A percentile compares a stretch with the other conserved stretches of the same genome.
Evolutionary conservation across 53 echinoderm and acorn worm genomes (phyloP).

Genomic region (Arbacia lixula): DNA sequence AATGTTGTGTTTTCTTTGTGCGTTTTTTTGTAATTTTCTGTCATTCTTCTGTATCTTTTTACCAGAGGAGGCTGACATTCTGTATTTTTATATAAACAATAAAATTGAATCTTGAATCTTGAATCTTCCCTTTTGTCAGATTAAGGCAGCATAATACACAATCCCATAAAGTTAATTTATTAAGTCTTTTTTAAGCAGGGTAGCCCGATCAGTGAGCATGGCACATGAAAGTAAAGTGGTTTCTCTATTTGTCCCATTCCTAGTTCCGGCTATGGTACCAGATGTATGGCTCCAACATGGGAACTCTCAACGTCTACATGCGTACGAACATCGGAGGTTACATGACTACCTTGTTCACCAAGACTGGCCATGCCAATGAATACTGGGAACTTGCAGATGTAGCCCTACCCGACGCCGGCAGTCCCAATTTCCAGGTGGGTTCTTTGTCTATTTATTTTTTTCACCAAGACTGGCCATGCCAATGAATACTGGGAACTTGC

Average conservation of each 20-base stretch:
- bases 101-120: too few species aligned
- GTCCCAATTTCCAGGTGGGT: slow-evolving; percentile 71
- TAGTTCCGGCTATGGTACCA: slow-evolving; percentile 80
- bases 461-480: slow-evolving; percentile 45
- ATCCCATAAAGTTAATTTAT: too few species aligned
- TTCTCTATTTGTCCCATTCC: neutral
- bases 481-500: slow-evolving; percentile 75
- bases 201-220: too few species aligned
- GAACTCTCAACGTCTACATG: slow-evolving; percentile 59
- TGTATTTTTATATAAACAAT: too few species aligned
- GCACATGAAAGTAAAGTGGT: too few species aligned
- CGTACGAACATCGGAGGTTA: slow-evolving; percentile 64
- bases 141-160: too few species aligned
- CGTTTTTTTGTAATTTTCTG: too few species aligned
- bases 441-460: slow-evolving; percentile 30
- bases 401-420: neutral
- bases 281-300: slow-evolving; percentile 65
- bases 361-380: slow-evolving; percentile 56
- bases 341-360: slow-evolving; percentile 53
- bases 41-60: too few species aligned
- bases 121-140: too few species aligned
- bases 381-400: slow-evolving; percentile 71
- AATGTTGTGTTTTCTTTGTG: too few species aligned
- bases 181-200: too few species aligned
- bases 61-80: too few species aligned